These are phyloP conservation scores for Bolinopsis microptera DNA, from an alignment of 37 sponge, comb jelly and placozoan genomes.

Conservation along the genomic window DNA sequence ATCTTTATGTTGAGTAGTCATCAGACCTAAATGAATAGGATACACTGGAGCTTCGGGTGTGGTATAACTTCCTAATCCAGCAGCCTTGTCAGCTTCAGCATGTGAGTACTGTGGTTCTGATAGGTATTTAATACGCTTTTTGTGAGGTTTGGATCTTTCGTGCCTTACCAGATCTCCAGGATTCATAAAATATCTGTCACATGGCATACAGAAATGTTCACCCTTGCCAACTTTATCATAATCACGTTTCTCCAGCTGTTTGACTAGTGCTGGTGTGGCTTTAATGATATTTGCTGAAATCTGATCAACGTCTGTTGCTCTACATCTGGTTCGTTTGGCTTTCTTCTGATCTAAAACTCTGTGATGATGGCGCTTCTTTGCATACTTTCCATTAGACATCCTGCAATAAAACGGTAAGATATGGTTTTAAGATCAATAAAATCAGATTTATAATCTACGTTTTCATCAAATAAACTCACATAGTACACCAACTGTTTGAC, in stretches of 20 bases:
- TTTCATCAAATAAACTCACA: too few relatives aligned
- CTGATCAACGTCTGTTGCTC: slow-evolving; percentile 53
- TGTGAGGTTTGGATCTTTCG: slow-evolving; percentile 56
- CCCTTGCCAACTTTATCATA: slow-evolving; percentile 57
- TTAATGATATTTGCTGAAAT: slow-evolving; percentile 38
- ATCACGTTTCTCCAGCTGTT: slow-evolving; percentile 22
- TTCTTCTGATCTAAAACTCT: slow-evolving; percentile 53
- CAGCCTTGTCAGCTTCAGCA: slow-evolving; percentile 14
- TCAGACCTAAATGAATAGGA: slow-evolving; percentile 42
- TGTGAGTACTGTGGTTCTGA: slow-evolving; percentile 57
- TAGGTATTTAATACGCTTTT: slow-evolving; percentile 49
- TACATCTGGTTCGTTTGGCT: background rate
- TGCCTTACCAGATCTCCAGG: background rate
- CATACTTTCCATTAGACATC: slow-evolving; percentile 49
- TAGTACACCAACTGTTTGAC: too few relatives aligned
- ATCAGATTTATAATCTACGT: too few relatives aligned
- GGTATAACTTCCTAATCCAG: slow-evolving; percentile 15
- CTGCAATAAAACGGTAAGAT: too few relatives aligned
- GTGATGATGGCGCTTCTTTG: slow-evolving; percentile 64
- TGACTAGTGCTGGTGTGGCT: slow-evolving; percentile 16
- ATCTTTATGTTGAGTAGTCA: slow-evolving; percentile 57
- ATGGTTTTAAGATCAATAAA: too few relatives aligned
- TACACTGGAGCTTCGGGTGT: background rate
- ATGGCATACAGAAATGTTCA: slow-evolving; percentile 60
- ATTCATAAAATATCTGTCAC: slow-evolving; percentile 61